Evolutionary conservation across 2,113 vertebrate species (phyloP), one percentile per base, ranked within the genome.

Genomic region (Cyphomyrus plagiostoma): DNA sequence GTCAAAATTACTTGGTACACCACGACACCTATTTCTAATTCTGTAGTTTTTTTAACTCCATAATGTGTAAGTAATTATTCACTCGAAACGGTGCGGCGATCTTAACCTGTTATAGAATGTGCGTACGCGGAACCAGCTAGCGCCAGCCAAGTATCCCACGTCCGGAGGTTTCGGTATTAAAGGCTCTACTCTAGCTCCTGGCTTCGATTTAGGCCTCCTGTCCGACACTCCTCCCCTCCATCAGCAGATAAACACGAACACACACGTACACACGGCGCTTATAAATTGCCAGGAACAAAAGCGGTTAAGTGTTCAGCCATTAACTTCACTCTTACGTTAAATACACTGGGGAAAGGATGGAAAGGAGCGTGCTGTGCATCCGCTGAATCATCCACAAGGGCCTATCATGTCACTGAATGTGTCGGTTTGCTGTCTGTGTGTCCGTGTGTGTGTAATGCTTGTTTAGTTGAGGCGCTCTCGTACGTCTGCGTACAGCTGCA

Each of bases 381-480:
- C 88, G 88, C 88, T 89, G 88, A 89, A 89, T 89, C 88, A 89
- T 82, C 62, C 88, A 77, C 88, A 56, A 77, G 70, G 88, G 88
- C 88, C 88, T 83, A 56, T 30, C 74, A 66, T 82, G 88, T 89
- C 88, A 89, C 88, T 52, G 88, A 80, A 62, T 82, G 88, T 88
- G 88, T 77, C 62, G 45, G 48, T 21, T 83, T 49, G 77, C 35
- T 56, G 70, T 88, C 39, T 77, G 88, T 80, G 49, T 82, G 70
- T 83, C 26, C 50, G 88, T 52, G 70, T 89, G 88, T 89, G 70
- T 89, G 88, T 52, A 52, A 89, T 49, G 74, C 74, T 35, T 80
- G 74, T 84, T 48, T 48, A 48, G 82, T 48, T 84, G 45, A 84
- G 82, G 39, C 82, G 80, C 80, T 46, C 45, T 42, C 30, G 70